Percentiles rank a stretch among this genome's conserved stretches.
These are phyloP conservation scores for Astropecten irregularis DNA, from an alignment of 53 echinoderm and acorn worm genomes.

Conservation along the genomic window DNA sequence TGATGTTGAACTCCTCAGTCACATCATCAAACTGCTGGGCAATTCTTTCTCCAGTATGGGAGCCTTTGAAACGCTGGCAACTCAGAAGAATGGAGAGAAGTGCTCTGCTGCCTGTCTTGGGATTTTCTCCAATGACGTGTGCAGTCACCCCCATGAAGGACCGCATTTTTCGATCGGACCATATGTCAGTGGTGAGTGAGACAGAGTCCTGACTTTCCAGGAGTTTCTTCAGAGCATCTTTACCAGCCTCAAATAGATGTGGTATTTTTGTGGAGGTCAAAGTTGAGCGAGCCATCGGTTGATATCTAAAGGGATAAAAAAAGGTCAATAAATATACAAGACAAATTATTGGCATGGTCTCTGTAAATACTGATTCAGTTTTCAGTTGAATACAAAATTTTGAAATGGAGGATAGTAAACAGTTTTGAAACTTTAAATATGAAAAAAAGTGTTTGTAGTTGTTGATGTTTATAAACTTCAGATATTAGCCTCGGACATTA, in stretches of 20 bases:
- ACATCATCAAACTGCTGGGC: not conserved
- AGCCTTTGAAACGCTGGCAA: not conserved
- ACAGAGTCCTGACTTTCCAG: not conserved
- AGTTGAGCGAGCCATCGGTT: not conserved
- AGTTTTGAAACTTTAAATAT: not conserved
- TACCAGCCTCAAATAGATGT: not conserved
- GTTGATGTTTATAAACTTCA: not conserved
- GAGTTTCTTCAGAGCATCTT: not conserved
- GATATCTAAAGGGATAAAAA: slow-evolving; percentile 19
- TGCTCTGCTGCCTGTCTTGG: not conserved
- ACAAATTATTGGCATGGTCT: not conserved
- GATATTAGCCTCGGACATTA: not conserved
- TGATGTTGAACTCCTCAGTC: not conserved
- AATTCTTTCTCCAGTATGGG: slow-evolving; percentile 14
- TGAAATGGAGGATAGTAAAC: not conserved
- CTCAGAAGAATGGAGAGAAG: not conserved
- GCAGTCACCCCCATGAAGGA: slow-evolving; percentile 22
- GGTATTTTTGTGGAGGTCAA: not conserved
- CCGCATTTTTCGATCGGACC: slow-evolving; percentile 24
- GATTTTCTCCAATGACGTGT: not conserved
- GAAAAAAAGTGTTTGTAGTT: not conserved
- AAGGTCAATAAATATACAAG: not conserved
- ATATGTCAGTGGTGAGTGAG: not conserved
- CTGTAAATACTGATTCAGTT: not conserved
- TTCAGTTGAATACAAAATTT: not conserved